A percentile compares a stretch with the other conserved stretches of the same genome.
Conservation (phyloP, 2,113 vertebrate species). For the Antennarius striatus region DNA sequence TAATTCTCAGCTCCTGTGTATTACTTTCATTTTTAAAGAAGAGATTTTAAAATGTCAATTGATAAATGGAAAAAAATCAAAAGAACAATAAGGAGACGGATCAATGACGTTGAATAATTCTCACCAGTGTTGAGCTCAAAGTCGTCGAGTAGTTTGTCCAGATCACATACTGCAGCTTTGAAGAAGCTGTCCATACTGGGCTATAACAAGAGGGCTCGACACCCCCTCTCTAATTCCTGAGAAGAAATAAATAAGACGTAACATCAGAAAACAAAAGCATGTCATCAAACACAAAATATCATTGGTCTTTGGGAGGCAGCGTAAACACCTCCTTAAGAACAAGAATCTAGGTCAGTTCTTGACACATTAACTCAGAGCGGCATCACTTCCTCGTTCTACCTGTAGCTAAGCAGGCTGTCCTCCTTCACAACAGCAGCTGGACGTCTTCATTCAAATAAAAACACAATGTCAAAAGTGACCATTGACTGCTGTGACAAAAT, state of each 20-base stretch:
- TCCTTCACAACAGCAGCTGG: not conserved
- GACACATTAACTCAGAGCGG: slow-evolving; percentile 4
- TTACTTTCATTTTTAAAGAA: too few relatives aligned
- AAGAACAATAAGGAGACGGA: not conserved
- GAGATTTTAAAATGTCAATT: too few relatives aligned
- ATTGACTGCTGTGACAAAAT: not conserved
- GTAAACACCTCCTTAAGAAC: slow-evolving; percentile 4
- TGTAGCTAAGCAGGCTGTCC: not conserved
- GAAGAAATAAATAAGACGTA: not conserved
- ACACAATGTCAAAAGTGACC: not conserved
- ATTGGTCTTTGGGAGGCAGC: not conserved
- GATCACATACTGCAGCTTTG: slow-evolving; percentile 93
- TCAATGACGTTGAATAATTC: not conserved
- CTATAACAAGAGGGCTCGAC: slow-evolving; percentile 25
- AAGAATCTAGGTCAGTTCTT: slow-evolving; percentile 14
- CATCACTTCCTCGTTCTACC: not conserved
- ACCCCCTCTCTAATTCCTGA: slow-evolving; percentile 33
- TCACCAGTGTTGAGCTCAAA: slow-evolving; percentile 94
- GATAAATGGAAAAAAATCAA: too few relatives aligned
- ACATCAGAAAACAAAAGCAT: not conserved
- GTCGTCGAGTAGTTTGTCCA: slow-evolving; percentile 97
- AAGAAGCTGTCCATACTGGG: slow-evolving; percentile 96
- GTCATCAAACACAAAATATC: not conserved
- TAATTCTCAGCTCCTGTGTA: too few relatives aligned
- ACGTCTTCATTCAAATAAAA: not conserved